Conservation (phyloP, 1,140 invertebrate species). For the Drosophila subpulchrella region DNA sequence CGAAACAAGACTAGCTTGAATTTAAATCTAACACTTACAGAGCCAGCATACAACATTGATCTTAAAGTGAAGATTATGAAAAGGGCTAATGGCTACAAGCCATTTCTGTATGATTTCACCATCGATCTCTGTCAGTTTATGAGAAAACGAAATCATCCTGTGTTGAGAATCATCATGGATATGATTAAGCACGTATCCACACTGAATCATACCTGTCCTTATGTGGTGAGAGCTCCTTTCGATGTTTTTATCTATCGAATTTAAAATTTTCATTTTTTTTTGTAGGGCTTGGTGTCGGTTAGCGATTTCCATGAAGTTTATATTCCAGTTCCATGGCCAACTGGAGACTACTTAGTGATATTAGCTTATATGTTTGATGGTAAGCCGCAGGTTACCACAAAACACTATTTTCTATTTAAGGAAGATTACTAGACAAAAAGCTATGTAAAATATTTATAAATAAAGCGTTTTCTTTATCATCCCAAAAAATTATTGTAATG, state of each 20-base stretch:
- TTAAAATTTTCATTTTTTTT: not conserved
- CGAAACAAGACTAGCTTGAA: constrained; percentile 38
- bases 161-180: constrained; percentile 17
- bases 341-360: constrained; percentile 44
- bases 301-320: constrained; percentile 31
- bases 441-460: no score
- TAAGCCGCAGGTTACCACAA: constrained; percentile 22
- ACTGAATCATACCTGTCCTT: constrained; percentile 48
- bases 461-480: no score
- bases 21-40: constrained; percentile 12
- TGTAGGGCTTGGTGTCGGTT: constrained; percentile 29
- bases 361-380: constrained; percentile 35
- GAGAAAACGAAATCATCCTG: constrained; percentile 22
- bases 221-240: constrained; percentile 5
- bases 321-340: not conserved
- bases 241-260: no score
- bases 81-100: constrained; percentile 35
- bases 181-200: constrained; percentile 40
- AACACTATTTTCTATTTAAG: constrained; percentile 30
- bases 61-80: constrained; percentile 27
- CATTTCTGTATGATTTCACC: constrained; percentile 18
- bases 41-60: constrained; percentile 14
- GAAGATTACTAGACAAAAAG: constrained; percentile 4
- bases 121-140: constrained; percentile 44
- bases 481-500: no score